A percentile compares a stretch with the other conserved stretches of the same genome.
Evolutionary conservation across 2,888 invertebrate genomes (phyloP).

Genomic region (Erpobdella octoculata): DNA sequence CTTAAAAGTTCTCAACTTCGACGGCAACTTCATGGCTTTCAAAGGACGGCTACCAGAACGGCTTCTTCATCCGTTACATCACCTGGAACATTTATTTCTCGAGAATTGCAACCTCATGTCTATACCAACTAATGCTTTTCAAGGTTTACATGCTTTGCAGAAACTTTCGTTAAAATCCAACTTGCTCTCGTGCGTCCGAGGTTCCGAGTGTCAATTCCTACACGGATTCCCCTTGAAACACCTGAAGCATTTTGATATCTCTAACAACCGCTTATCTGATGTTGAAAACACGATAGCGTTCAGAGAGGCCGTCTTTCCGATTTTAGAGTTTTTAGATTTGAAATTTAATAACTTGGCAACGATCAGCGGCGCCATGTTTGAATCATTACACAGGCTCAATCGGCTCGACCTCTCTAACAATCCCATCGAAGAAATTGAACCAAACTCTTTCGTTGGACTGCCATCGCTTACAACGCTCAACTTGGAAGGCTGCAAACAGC

Average conservation of each 20-base stretch:
- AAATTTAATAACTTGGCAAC: conserved; percentile 14
- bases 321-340: conserved; percentile 22
- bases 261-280: conserved; percentile 28
- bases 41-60: conserved; percentile 21
- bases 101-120: conserved; percentile 30
- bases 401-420: conserved; percentile 30
- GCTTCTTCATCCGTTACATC: conserved; percentile 26
- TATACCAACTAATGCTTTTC: conserved; percentile 27
- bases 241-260: conserved; percentile 28
- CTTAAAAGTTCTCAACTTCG: conserved; percentile 23
- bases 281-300: conserved; percentile 20
- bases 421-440: conserved; percentile 26
- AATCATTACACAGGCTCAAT: conserved; percentile 17
- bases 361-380: conserved; percentile 22
- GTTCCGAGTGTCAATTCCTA: conserved; percentile 29
- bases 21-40: conserved; percentile 30
- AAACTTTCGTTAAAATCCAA: conserved; percentile 23
- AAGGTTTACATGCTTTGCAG: conserved; percentile 24
- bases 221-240: conserved; percentile 14
- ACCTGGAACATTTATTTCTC: conserved; percentile 25
- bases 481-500: conserved; percentile 25
- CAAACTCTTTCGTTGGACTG: conserved; percentile 18
- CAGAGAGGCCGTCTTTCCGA: conserved; percentile 20
- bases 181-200: conserved; percentile 25
- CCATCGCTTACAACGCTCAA: conserved; percentile 23